Conservation (phyloP, 1,140 invertebrate species). For the Calephelis nemesis region DNA sequence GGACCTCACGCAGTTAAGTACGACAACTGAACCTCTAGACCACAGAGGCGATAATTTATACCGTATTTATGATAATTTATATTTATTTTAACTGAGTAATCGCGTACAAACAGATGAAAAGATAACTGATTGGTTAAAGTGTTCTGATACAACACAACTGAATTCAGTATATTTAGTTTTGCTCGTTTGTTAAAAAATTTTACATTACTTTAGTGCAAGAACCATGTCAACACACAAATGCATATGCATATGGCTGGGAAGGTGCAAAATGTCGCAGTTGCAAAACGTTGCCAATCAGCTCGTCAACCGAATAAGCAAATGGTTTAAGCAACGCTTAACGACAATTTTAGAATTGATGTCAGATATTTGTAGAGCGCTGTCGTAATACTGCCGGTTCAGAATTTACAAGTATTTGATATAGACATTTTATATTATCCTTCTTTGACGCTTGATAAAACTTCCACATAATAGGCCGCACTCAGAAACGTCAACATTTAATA, state of each 20-base stretch:
- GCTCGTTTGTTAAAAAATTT: neutral
- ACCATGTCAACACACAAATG: constrained; percentile 25
- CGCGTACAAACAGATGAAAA: too few relatives aligned
- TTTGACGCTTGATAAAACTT: too few relatives aligned
- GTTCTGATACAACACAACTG: too few relatives aligned
- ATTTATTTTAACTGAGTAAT: too few relatives aligned
- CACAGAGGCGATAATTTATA: too few relatives aligned
- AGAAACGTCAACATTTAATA: too few relatives aligned
- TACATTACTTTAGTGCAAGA: neutral
- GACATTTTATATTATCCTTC: neutral
- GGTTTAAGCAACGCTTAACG: constrained; percentile 43
- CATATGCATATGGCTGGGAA: constrained; percentile 28
- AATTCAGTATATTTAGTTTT: too few relatives aligned
- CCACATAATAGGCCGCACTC: too few relatives aligned
- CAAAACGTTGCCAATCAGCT: constrained; percentile 30
- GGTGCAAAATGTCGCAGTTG: constrained; percentile 36
- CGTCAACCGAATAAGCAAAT: constrained; percentile 51
- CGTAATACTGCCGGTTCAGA: constrained; percentile 26
- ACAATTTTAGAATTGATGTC: constrained; percentile 43
- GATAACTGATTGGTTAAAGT: too few relatives aligned
- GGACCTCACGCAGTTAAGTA: too few relatives aligned
- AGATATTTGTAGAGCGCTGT: constrained; percentile 35
- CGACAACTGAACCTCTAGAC: too few relatives aligned
- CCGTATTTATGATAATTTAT: too few relatives aligned
- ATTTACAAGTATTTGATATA: constrained; percentile 11